These are phyloP conservation scores for Orchestia grillus DNA, from an alignment of 1,140 invertebrate species.

Conservation along the genomic window DNA sequence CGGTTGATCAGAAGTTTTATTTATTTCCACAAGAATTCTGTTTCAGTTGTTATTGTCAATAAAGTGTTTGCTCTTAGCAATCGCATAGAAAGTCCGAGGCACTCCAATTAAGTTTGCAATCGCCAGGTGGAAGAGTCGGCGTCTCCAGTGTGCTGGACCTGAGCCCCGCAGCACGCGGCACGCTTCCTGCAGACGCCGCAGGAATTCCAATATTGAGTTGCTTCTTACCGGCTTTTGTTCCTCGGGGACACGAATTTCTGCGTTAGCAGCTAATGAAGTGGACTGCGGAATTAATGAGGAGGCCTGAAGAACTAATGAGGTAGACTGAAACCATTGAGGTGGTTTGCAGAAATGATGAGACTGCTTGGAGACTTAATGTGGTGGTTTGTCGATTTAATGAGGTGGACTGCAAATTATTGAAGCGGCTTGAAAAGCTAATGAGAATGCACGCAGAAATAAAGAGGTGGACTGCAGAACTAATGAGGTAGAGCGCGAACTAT, in stretches of 20 bases:
- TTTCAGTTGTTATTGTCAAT: not conserved
- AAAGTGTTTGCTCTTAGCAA: not conserved
- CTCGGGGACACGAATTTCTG: not conserved
- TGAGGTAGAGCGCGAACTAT: too few relatives aligned
- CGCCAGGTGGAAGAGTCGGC: not conserved
- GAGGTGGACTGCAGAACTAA: too few relatives aligned
- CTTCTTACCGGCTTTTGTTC: not conserved
- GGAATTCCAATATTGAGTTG: too few relatives aligned
- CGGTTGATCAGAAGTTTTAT: not conserved
- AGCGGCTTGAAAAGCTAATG: too few relatives aligned
- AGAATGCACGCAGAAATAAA: too few relatives aligned
- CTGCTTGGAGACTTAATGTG: too few relatives aligned
- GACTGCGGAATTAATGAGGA: not conserved
- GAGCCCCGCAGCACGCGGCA: too few relatives aligned
- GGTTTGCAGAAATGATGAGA: not conserved
- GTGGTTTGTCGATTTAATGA: too few relatives aligned
- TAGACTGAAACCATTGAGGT: not conserved
- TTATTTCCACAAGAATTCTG: not conserved
- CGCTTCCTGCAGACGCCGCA: too few relatives aligned
- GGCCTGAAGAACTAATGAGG: not conserved
- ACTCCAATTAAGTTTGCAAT: not conserved
- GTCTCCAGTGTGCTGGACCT: too few relatives aligned
- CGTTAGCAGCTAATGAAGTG: not conserved
- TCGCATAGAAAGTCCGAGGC: not conserved
- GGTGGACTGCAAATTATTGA: too few relatives aligned